These are phyloP conservation scores for Halcyon leucocephala DNA, from an alignment of 2,797 vertebrate species.

Conservation along the genomic window DNA sequence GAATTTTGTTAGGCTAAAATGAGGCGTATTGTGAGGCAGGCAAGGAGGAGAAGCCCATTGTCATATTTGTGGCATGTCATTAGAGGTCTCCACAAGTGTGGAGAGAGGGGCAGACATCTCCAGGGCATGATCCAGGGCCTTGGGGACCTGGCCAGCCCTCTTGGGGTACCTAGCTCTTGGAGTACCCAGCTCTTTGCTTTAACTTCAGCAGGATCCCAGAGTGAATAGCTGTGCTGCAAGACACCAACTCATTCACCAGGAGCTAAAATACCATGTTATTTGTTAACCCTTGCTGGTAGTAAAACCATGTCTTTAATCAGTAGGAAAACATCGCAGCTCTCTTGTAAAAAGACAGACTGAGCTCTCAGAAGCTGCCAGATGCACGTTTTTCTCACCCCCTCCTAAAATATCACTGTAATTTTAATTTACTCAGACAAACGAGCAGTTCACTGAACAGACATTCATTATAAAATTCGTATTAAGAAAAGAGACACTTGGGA, in stretches of 20 bases:
- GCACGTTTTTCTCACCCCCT: neutral
- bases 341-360: conserved; percentile 39
- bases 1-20: conserved; percentile 25
- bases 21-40: neutral
- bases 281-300: neutral
- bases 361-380: conserved; percentile 61
- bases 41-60: neutral
- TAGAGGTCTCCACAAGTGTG: neutral
- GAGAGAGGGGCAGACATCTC: neutral
- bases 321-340: conserved; percentile 7
- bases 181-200: neutral
- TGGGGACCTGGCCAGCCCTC: neutral
- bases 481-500: conserved; percentile 74
- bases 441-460: conserved; percentile 75
- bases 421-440: conserved; percentile 58
- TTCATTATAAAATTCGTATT: conserved; percentile 72
- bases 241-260: neutral
- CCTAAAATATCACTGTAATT: conserved; percentile 62
- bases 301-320: conserved; percentile 22
- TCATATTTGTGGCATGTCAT: neutral
- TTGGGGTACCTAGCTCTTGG: neutral
- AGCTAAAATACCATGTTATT: neutral
- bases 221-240: neutral
- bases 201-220: neutral
- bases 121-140: neutral